Base-by-base conservation (phyloP, 1,140 invertebrate species). In the Bombus pascuorum region DNA sequence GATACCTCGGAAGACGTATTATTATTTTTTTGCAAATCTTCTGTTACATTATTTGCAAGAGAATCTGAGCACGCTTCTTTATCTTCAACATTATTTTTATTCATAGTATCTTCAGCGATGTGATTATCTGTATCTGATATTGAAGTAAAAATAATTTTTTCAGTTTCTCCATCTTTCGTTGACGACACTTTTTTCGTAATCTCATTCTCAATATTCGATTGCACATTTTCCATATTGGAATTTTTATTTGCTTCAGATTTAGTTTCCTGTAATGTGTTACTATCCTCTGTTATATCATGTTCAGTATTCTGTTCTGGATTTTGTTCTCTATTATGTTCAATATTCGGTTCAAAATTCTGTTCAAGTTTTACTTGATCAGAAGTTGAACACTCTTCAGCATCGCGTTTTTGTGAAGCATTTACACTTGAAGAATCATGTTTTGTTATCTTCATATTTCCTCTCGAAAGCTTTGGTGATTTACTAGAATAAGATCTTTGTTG, bases 391-490 rank as follows among this genome's bases (percentile, higher is more conserved):
- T 71, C 65, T 12, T 42, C 47, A 37, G 53, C 62, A 62, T 71
- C 37, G n/a, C 2, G 10, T 74, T 66, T 74, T 1, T 44, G 28
- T n/a, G 53, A 47, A n/a, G 22, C 18, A 62, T 80, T 37, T 25
- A 73, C 3, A 28, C 42, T 84, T 44, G 70, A 79, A 47, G 83
- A 70, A 83, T 92, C 89, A 6, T 74, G 79, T 88, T 86, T 89
- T 66, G 44, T 53, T 75, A 83, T 37, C 76, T 87, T 89, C 62
- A 47, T n/a, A 42, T 28, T 85, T 70, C 18, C 88, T 66, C 44
- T 91, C 37, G 82, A 80, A 77, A 77, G 62, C 2, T 87, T 74
- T 34, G 82, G 34, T 32, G 80, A 65, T 78, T 93, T 92, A 32
- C 74, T 47, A 28, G 68, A 15, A 89, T 86, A 70, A 83, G n/a